These are phyloP conservation scores for Chloroceryle aenea DNA, from an alignment of 2,113 vertebrate genomes.

Conservation along the genomic window DNA sequence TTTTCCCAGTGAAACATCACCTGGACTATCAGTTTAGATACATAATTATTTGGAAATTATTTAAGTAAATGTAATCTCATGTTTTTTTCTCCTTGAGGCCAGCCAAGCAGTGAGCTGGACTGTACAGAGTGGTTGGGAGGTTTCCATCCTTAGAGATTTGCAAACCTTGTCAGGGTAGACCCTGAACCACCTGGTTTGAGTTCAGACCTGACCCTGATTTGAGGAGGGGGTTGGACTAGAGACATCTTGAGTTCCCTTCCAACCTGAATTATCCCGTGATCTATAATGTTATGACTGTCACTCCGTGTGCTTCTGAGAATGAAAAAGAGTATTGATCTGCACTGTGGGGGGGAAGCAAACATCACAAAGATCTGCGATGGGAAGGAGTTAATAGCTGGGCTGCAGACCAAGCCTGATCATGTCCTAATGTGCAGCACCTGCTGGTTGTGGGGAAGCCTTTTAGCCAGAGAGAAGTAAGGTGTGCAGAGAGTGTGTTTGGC, in stretches of 20 bases:
- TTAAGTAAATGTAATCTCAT: not conserved
- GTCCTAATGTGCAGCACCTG: not conserved
- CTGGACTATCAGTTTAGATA: not conserved
- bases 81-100: not conserved
- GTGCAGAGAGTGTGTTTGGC: rapidly evolving
- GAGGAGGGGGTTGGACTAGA: not conserved
- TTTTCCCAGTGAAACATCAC: not conserved
- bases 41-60: not conserved
- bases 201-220: not conserved
- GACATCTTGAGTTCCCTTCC: not conserved
- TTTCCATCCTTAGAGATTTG: not conserved
- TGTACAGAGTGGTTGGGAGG: not conserved
- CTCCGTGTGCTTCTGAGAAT: not conserved
- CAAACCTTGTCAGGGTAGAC: not conserved
- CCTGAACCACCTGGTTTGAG: not conserved
- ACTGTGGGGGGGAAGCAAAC: not conserved
- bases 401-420: not conserved
- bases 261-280: not conserved
- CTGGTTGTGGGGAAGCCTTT: not conserved
- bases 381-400: not conserved
- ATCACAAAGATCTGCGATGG: too few relatives aligned
- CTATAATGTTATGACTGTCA: not conserved
- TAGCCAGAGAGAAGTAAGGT: not conserved
- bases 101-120: not conserved
- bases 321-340: not conserved